Conservation (phyloP, 2,888 invertebrate genomes). For the Tenthredo livida region DNA sequence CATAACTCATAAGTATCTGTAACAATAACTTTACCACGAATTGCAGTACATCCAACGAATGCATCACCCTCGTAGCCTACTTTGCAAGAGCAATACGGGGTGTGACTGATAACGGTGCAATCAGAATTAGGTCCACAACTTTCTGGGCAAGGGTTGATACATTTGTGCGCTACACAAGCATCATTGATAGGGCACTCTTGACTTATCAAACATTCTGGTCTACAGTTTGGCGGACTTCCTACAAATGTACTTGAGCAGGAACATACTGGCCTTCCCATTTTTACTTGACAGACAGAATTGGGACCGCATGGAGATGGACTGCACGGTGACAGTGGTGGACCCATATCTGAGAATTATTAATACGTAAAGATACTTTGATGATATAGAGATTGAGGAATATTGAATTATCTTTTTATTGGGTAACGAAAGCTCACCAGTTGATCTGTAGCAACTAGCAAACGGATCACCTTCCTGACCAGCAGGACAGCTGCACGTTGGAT, state of each 20-base stretch:
- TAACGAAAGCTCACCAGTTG: slow-evolving; percentile 29
- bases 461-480: slow-evolving; percentile 90
- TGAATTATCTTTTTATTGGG: background rate
- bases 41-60: slow-evolving; percentile 87
- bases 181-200: slow-evolving; percentile 89
- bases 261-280: slow-evolving; percentile 88
- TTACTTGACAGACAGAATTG: slow-evolving; percentile 91
- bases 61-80: slow-evolving; percentile 91
- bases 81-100: slow-evolving; percentile 89
- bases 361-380: background rate
- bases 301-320: slow-evolving; percentile 85
- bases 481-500: slow-evolving; percentile 91
- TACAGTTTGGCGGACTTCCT: slow-evolving; percentile 90
- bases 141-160: slow-evolving; percentile 88
- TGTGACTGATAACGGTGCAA: slow-evolving; percentile 89
- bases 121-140: slow-evolving; percentile 90
- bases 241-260: slow-evolving; percentile 89
- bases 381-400: background rate
- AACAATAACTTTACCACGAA: slow-evolving; percentile 72
- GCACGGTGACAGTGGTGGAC: slow-evolving; percentile 75
- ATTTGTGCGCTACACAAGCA: slow-evolving; percentile 91
- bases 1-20: background rate
- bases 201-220: slow-evolving; percentile 91
- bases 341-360: slow-evolving; percentile 54
- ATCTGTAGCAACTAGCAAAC: slow-evolving; percentile 84